Conservation (phyloP, 2,888 invertebrate species). For the Synergus umbraculus region DNA sequence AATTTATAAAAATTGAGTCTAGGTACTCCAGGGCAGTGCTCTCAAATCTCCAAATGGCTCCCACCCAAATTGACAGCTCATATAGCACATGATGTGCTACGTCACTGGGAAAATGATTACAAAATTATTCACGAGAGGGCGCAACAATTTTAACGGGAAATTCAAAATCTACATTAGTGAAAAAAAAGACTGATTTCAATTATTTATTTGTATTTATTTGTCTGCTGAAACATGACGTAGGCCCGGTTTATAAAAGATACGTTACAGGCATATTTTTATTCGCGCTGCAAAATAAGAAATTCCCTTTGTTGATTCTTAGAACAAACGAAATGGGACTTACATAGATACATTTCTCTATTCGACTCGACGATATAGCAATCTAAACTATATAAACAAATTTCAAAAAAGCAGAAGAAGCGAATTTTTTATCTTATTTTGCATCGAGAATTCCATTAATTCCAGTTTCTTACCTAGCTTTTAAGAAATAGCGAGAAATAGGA, state of each 20-base stretch:
- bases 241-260: constrained; percentile 15
- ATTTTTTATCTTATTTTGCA: constrained; percentile 22
- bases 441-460: constrained; percentile 21
- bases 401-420: neutral
- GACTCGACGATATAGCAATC: neutral
- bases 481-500: neutral
- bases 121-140: neutral
- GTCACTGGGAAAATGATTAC: neutral
- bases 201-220: constrained; percentile 35
- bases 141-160: neutral
- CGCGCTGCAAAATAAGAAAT: constrained; percentile 24
- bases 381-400: neutral
- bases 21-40: no score
- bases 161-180: neutral
- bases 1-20: no score
- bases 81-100: neutral
- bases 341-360: neutral
- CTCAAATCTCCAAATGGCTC: no score
- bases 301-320: neutral
- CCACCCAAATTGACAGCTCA: no score
- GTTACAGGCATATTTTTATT: constrained; percentile 25
- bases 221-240: constrained; percentile 27
- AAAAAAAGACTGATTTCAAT: neutral
- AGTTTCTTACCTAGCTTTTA: neutral
- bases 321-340: neutral